Base-by-base conservation (phyloP, 2,797 vertebrate species). In the Acropternis orthonyx region DNA sequence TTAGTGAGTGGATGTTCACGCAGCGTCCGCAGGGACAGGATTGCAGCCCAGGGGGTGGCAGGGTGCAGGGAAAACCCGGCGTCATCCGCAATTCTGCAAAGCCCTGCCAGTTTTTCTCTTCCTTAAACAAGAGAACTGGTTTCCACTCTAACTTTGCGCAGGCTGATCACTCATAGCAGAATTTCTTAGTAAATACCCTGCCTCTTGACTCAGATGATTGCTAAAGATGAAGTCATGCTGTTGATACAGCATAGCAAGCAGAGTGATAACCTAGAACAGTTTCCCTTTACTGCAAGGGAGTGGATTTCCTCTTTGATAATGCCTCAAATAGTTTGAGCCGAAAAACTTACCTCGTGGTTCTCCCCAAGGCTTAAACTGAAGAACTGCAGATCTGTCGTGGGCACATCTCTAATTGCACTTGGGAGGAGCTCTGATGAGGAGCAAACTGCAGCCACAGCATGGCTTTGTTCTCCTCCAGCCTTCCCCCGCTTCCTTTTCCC, bases 191-290 rank as follows among this genome's bases (percentile, higher is more conserved):
- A 93, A 95, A 90, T 95, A 92, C 65, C 68, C 81, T 87, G 58
- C 78, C 67, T 51, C 77, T 92, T 93, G 90, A 95, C 63, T 95
- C 92, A 91, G 83, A 16, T n/a, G 84, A 83, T 95, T 95, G 44
- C 90, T 85, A 68, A 88, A 62, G 78, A 65, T 94, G 85, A 95
- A 79, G 84, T 94, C 79, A 96, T 87, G 65, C 88, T 89, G 85
- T 86, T 72, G 61, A 30, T 92, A 74, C 67, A 91, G 88, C 2
- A 5, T 61, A 90, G 88, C 77, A 93, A 46, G 80, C 74, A 10
- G 65, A 73, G 34, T 15, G 91, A 92, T 92, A 90, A 78, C 63
- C 69, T 36, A 69, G 85, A 71, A 48, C 81, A 84, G 54, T 41
- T 93, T 82, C 37, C 75, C 10, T 13, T 75, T 80, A 59, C 52